Evolutionary conservation across 2,888 invertebrate genomes (phyloP).

Genomic region (Mycalesis mineus): DNA sequence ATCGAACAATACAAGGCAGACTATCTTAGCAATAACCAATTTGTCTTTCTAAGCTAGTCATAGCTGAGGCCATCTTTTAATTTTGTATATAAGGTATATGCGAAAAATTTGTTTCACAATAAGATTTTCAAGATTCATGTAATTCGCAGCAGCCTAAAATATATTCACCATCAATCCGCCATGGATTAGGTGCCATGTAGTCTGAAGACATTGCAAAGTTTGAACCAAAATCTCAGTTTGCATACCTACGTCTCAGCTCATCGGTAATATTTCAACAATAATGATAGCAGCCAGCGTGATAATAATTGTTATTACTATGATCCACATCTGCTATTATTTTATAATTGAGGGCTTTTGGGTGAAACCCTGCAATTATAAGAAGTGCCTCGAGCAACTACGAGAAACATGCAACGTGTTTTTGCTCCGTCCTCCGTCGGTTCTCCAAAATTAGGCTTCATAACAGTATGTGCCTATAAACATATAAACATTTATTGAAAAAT

Average conservation of each 20-base stretch:
- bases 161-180: too few relatives aligned
- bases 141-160: too few relatives aligned
- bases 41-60: too few relatives aligned
- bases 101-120: too few relatives aligned
- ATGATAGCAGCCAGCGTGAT: conserved; percentile 74
- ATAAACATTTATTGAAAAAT: background rate
- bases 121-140: too few relatives aligned
- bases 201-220: conserved; percentile 33
- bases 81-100: too few relatives aligned
- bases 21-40: too few relatives aligned
- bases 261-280: conserved; percentile 73
- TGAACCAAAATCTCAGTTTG: conserved; percentile 61
- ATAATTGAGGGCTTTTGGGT: conserved; percentile 77
- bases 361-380: conserved; percentile 77
- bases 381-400: conserved; percentile 68
- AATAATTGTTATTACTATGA: conserved; percentile 79
- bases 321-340: conserved; percentile 78
- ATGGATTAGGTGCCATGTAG: conserved; percentile 20
- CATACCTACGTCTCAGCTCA: conserved; percentile 52
- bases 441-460: conserved; percentile 25
- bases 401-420: conserved; percentile 58
- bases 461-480: background rate
- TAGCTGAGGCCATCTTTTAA: too few relatives aligned
- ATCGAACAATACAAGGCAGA: too few relatives aligned
- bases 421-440: conserved; percentile 26